Conservation (phyloP, 2,888 invertebrate species). For the Chirona hameri region DNA sequence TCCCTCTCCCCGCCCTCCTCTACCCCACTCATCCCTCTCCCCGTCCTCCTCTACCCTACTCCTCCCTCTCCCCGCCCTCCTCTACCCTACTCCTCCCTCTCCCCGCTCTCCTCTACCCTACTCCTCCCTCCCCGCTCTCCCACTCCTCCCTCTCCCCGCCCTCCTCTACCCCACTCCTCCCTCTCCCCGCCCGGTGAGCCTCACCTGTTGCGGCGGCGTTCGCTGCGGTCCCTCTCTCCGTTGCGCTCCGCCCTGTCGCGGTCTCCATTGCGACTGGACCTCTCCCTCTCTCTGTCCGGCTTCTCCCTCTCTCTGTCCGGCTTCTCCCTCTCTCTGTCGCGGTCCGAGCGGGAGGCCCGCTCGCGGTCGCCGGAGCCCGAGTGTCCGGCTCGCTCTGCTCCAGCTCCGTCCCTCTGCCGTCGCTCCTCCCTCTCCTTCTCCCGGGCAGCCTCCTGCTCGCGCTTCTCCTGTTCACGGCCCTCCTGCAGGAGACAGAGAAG, state of each 20-base stretch:
- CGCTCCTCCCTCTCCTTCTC: neutral
- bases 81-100: no score
- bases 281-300: no score
- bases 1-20: no score
- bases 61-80: no score
- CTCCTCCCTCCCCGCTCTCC: no score
- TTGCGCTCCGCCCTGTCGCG: neutral
- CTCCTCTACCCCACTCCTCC: no score
- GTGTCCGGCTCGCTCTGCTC: neutral
- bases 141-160: neutral
- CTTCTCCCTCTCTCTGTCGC: neutral
- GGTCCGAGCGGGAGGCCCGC: neutral
- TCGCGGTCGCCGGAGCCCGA: neutral
- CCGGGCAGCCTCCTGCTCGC: neutral
- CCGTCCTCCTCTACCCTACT: no score
- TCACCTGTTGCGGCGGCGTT: neutral
- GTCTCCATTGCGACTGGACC: neutral
- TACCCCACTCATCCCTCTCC: no score
- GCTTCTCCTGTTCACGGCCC: neutral
- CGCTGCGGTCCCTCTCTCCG: neutral
- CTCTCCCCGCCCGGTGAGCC: neutral
- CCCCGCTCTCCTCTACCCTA: no score
- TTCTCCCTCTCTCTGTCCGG: no score
- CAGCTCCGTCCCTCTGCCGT: neutral
- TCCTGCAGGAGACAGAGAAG: neutral